These are phyloP conservation scores for Oscheius onirici DNA, from an alignment of 2,888 invertebrate species.

Conservation along the genomic window DNA sequence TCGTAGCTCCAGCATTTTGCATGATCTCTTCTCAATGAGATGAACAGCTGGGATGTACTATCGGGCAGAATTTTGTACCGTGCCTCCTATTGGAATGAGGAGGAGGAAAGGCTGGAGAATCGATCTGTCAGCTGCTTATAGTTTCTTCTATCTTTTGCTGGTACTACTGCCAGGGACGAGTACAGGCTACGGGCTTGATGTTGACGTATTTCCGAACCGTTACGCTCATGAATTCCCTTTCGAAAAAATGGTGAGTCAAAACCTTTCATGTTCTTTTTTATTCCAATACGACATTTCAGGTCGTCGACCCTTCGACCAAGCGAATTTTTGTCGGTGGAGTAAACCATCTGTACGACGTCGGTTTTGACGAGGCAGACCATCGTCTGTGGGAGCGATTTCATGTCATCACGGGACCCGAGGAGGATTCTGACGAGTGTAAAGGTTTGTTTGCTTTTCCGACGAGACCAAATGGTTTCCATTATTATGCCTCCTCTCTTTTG, in stretches of 20 bases:
- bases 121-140: background rate
- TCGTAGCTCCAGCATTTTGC: background rate
- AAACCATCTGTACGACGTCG: conserved; percentile 67
- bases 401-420: conserved; percentile 62
- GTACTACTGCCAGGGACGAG: background rate
- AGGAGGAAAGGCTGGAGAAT: background rate
- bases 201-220: conserved; percentile 52
- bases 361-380: conserved; percentile 42
- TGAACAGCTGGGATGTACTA: conserved; percentile 28
- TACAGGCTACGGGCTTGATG: conserved; percentile 18
- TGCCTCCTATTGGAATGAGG: background rate
- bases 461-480: conserved; percentile 1
- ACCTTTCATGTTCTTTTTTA: background rate
- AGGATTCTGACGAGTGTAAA: conserved; percentile 61
- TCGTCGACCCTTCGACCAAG: conserved; percentile 62
- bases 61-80: conserved; percentile 26
- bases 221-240: conserved; percentile 45
- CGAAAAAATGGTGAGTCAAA: conserved; percentile 54
- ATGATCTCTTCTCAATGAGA: conserved; percentile 22
- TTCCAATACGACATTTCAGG: conserved; percentile 39
- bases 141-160: conserved; percentile 21
- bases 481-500: conserved; percentile 4
- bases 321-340: conserved; percentile 69
- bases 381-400: conserved; percentile 56
- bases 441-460: conserved; percentile 46